A percentile compares a stretch with the other conserved stretches of the same genome.
These are phyloP conservation scores for Cecropterus lyciades DNA, from an alignment of 1,140 invertebrate species.

Conservation along the genomic window DNA sequence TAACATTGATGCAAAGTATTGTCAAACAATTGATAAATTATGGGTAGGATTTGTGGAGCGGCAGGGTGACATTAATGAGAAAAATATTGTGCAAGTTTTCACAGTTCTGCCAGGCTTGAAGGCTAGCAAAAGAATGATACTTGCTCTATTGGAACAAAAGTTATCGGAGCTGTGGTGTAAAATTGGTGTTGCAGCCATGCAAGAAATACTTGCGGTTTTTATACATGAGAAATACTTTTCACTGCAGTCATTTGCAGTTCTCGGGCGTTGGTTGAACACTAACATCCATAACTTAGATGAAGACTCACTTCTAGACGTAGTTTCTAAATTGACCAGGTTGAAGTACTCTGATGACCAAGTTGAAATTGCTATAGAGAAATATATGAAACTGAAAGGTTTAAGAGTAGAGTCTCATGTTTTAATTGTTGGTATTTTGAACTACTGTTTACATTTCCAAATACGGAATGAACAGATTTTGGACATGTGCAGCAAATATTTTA, in stretches of 20 bases:
- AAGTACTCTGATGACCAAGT: slow-evolving; percentile 84
- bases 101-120: slow-evolving; percentile 85
- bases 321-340: slow-evolving; percentile 84
- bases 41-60: slow-evolving; percentile 88
- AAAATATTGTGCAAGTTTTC: slow-evolving; percentile 86
- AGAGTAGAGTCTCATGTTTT: slow-evolving; percentile 84
- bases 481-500: slow-evolving; percentile 85
- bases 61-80: slow-evolving; percentile 85
- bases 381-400: slow-evolving; percentile 84
- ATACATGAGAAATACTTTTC: slow-evolving; percentile 73
- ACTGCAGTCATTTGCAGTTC: slow-evolving; percentile 77
- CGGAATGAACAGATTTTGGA: slow-evolving; percentile 85
- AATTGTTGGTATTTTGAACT: slow-evolving; percentile 86
- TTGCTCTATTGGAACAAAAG: slow-evolving; percentile 86
- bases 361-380: slow-evolving; percentile 86
- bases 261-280: slow-evolving; percentile 86
- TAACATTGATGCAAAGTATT: slow-evolving; percentile 77
- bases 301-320: slow-evolving; percentile 85
- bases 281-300: slow-evolving; percentile 87
- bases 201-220: slow-evolving; percentile 84
- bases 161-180: slow-evolving; percentile 85
- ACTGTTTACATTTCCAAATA: slow-evolving; percentile 86
- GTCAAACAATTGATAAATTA: slow-evolving; percentile 86
- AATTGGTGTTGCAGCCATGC: slow-evolving; percentile 83
- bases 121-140: slow-evolving; percentile 86